Conservation (phyloP, 1,140 invertebrate species). For the Anastrepha obliqua region DNA sequence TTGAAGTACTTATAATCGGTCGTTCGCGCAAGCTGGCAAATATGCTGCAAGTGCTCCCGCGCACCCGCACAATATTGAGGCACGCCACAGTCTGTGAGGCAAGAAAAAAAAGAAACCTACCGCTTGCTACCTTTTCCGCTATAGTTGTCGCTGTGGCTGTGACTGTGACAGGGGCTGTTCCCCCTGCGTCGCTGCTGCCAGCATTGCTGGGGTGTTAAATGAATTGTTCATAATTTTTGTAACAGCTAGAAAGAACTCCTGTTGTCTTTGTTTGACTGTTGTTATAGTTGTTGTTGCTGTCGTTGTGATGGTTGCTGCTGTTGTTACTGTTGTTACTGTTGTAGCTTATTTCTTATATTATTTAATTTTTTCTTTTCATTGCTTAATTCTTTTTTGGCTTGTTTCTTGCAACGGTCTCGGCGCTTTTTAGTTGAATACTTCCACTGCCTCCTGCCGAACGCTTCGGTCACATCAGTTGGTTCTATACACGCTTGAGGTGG, state of each 20-base stretch:
- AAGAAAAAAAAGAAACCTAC: constrained; percentile 1
- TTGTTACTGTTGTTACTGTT: not conserved
- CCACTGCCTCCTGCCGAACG: not conserved
- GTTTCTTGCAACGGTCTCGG: not conserved
- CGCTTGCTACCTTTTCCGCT: not conserved
- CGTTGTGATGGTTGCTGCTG: not conserved
- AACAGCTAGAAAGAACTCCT: constrained; percentile 33
- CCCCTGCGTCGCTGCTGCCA: not conserved
- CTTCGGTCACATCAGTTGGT: constrained; percentile 19
- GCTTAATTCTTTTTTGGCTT: not conserved
- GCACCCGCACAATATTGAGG: constrained; percentile 33
- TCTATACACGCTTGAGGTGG: constrained; percentile 34
- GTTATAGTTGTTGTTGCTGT: not conserved
- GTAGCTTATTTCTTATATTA: constrained; percentile 25
- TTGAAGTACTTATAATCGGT: constrained; percentile 10
- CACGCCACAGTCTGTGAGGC: not conserved
- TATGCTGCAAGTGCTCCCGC: not conserved
- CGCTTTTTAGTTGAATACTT: constrained; percentile 38
- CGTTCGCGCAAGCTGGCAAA: not conserved
- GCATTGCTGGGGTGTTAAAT: constrained; percentile 38
- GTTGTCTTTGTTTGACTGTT: not conserved
- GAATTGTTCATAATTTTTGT: constrained; percentile 53
- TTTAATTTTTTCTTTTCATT: not conserved
- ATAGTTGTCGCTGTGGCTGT: not conserved
- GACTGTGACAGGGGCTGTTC: not conserved